Evolutionary conservation across 2,797 vertebrate species (phyloP).

Genomic region (Helicolenus hilgendorfi): DNA sequence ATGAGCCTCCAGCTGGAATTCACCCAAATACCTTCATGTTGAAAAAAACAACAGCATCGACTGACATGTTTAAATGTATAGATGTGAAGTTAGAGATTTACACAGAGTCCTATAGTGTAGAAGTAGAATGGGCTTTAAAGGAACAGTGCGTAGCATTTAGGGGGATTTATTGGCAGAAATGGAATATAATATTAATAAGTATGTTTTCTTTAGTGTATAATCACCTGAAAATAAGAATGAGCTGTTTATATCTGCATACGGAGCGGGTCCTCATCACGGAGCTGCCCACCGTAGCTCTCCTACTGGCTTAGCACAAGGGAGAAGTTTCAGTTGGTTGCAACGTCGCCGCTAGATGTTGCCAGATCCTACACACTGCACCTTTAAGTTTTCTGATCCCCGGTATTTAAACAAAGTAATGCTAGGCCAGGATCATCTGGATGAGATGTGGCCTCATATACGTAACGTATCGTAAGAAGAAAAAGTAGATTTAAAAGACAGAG

Average conservation of each 20-base stretch:
- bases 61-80: too few species aligned
- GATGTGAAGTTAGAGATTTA: neutral
- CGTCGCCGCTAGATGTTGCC: too few species aligned
- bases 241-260: too few species aligned
- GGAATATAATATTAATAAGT: too few species aligned
- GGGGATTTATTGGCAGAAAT: too few species aligned
- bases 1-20: slow-evolving; percentile 21
- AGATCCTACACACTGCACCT: too few species aligned
- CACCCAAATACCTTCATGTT: slow-evolving; percentile 12
- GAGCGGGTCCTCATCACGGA: too few species aligned
- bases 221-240: too few species aligned
- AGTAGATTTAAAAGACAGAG: neutral
- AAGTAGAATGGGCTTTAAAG: neutral
- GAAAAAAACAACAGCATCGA: neutral
- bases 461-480: neutral
- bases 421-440: neutral
- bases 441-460: neutral
- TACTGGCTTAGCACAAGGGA: rapidly evolving
- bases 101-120: neutral
- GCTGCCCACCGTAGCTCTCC: too few species aligned
- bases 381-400: neutral
- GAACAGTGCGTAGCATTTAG: too few species aligned
- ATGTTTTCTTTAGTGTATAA: too few species aligned
- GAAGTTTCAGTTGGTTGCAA: too few species aligned
- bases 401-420: neutral